phyloP scores from a whole-genome alignment of 2,797 vertebrate genomes.

The Phrynocephalus guinanensis region DNA sequence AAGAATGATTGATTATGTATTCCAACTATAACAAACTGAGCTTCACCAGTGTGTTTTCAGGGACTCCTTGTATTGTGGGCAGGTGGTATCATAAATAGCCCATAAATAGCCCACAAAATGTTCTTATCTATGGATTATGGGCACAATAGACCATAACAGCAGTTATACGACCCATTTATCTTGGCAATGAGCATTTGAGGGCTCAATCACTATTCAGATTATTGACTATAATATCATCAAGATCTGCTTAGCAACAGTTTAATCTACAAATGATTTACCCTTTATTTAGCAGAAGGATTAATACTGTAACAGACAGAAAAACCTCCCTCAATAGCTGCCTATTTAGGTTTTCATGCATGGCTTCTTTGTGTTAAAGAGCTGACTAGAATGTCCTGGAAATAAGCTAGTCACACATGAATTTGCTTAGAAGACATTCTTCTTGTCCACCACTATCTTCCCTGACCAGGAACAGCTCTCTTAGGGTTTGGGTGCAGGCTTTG shows the following conservation, averaged over 20 bases:
- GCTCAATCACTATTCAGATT: slow-evolving; percentile 30
- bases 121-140: neutral
- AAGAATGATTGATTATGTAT: neutral
- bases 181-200: slow-evolving; percentile 31
- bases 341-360: slow-evolving; percentile 2
- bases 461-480: neutral
- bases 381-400: slow-evolving; percentile 24
- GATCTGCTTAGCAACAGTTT: slow-evolving; percentile 43
- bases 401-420: neutral
- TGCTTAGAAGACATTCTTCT: too few species aligned
- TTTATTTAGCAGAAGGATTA: slow-evolving; percentile 30
- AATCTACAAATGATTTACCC: slow-evolving; percentile 32
- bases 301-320: neutral
- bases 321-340: neutral
- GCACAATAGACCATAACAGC: slow-evolving; percentile 32
- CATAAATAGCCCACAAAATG: slow-evolving; percentile 26
- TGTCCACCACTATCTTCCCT: too few species aligned
- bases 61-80: neutral
- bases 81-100: slow-evolving; percentile 1
- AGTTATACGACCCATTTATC: slow-evolving; percentile 42
- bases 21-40: neutral
- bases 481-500: too few species aligned
- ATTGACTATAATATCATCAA: slow-evolving; percentile 44
- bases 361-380: neutral
- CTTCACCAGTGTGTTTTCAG: slow-evolving; percentile 10